Conservation (phyloP, 1,140 invertebrate species). For the Gryon sp. region DNA sequence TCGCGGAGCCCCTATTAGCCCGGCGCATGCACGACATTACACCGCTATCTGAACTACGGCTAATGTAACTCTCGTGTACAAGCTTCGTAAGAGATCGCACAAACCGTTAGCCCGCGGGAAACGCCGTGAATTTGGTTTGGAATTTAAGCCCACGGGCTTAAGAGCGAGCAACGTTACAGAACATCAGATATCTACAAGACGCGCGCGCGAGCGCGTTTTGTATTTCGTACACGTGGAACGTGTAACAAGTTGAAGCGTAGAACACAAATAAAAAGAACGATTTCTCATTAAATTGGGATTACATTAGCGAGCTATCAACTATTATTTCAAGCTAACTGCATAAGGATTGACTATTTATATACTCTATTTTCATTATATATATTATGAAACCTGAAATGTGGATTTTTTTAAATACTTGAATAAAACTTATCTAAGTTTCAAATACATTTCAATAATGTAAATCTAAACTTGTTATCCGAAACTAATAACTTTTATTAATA, state of each 20-base stretch:
- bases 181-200: constrained; percentile 14
- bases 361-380: too few species aligned
- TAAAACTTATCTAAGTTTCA: too few species aligned
- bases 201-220: constrained; percentile 32
- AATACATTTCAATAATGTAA: too few species aligned
- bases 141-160: constrained; percentile 57
- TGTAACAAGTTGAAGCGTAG: constrained; percentile 29
- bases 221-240: constrained; percentile 41
- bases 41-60: constrained; percentile 56
- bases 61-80: constrained; percentile 65
- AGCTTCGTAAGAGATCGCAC: constrained; percentile 54
- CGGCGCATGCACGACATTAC: constrained; percentile 52
- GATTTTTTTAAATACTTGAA: too few species aligned
- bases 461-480: too few species aligned
- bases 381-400: too few species aligned
- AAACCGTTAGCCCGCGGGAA: constrained; percentile 61
- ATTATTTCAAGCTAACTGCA: too few species aligned
- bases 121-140: constrained; percentile 53
- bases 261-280: too few species aligned
- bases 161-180: constrained; percentile 35
- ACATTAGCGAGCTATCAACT: too few species aligned
- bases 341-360: too few species aligned
- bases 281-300: too few species aligned
- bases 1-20: constrained; percentile 42
- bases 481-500: too few species aligned